These are phyloP conservation scores for Numida meleagris DNA, from an alignment of 2,113 vertebrate genomes.

Conservation along the genomic window DNA sequence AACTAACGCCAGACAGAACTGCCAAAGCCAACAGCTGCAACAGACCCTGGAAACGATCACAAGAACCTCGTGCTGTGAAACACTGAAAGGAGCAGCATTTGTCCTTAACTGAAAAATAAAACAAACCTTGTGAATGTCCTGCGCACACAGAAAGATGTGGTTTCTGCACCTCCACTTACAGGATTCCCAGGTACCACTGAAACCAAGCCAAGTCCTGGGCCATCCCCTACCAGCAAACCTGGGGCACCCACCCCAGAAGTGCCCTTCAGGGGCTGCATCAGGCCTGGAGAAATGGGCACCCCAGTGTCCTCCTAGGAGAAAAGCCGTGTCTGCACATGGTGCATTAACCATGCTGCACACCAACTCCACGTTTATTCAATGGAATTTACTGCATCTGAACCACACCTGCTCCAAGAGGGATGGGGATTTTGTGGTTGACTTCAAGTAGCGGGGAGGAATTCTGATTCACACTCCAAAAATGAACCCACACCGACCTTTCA, in stretches of 20 bases:
- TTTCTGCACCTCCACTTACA: background rate
- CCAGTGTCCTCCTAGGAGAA: background rate
- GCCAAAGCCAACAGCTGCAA: background rate
- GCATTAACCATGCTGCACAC: background rate
- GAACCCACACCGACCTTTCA: background rate
- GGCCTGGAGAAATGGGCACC: background rate
- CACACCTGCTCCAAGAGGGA: background rate
- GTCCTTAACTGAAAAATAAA: background rate
- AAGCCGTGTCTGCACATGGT: background rate
- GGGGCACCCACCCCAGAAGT: background rate
- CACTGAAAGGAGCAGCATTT: background rate
- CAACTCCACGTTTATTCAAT: background rate
- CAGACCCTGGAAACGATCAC: background rate
- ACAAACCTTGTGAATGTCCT: constrained; percentile 9
- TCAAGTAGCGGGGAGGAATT: background rate
- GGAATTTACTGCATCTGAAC: no score
- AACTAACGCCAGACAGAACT: background rate
- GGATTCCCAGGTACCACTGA: background rate
- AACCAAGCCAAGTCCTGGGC: rapidly evolving
- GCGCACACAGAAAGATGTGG: background rate
- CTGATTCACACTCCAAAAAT: background rate
- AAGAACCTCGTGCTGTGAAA: background rate
- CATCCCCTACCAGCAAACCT: rapidly evolving
- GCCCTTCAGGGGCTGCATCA: rapidly evolving
- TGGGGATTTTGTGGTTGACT: background rate